Base-by-base conservation (phyloP, 2,797 vertebrate species). In the Moxostoma hubbsi region DNA sequence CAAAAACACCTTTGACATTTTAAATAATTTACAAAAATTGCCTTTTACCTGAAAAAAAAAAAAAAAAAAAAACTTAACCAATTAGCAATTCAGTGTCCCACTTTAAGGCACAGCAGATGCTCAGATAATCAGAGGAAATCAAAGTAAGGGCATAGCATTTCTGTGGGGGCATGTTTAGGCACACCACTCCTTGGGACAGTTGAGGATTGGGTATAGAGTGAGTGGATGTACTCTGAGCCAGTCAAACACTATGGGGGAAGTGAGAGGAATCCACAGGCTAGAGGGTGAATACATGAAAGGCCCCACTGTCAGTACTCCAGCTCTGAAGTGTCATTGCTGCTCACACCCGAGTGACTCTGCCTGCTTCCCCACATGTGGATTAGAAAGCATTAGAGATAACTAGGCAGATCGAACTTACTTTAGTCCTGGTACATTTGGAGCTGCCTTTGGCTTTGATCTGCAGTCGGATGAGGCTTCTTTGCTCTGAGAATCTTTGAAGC, bases 401-500 rank as follows among this genome's bases (percentile, higher is more conserved):
- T 73, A 6, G n/a, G 46, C 7, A 70, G 7, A 71, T 50, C 24
- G 63, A 58, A 89, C 91, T 91, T 89, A 94, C 94, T 80, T 86
- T 10, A 80, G 45, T 68, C 53, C 11, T 1, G 11, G 79, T 58
- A 86, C 89, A 1, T 84, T 83, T 57, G 86, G 85, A 80, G 93
- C 87, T 0, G 94, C 92, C 81, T 92, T 93, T 81, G 94, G 58
- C 18, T 66, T 90, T 51, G 93, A 86, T 79, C 94, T 92, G 93
- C 92, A 93, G 0, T 92, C 90, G 11, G 89, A 89, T 0, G 93
- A 94, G 58, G 70, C 84, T 2, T 93, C 91, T 16, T 74, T 80
- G 15, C 69, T 85, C 65, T 85, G 69, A 7, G 71, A 9, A 83
- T 84, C 90, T 91, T 74, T 85, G 51, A 57, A 54, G 10, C 63